Percentiles rank a stretch among this genome's conserved stretches.
Evolutionary conservation across 2,797 vertebrate species (phyloP).

Genomic region (Melanotaenia nigrans): DNA sequence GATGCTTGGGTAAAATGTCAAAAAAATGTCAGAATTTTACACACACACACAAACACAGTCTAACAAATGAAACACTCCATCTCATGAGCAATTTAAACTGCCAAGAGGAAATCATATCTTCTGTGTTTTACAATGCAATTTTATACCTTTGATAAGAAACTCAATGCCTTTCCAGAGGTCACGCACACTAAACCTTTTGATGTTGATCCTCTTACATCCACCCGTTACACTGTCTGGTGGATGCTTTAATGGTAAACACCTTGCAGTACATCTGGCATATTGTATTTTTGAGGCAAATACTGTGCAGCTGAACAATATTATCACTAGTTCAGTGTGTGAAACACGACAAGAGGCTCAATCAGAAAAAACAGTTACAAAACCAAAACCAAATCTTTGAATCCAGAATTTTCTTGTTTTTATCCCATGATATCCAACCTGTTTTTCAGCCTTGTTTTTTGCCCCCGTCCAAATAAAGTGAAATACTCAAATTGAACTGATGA

Average conservation of each 20-base stretch:
- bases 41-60: slow-evolving; percentile 1
- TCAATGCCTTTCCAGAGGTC: slow-evolving; percentile 54
- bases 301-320: slow-evolving; percentile 8
- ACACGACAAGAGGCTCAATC: slow-evolving; percentile 12
- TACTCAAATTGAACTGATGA: slow-evolving; percentile 14
- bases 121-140: slow-evolving; percentile 52
- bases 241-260: slow-evolving; percentile 23
- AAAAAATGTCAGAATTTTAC: slow-evolving; percentile 32
- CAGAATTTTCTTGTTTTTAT: neutral
- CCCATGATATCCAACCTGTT: slow-evolving; percentile 3
- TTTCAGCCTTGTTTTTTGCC: neutral
- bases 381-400: neutral
- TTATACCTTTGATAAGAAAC: slow-evolving; percentile 65
- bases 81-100: slow-evolving; percentile 22
- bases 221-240: slow-evolving; percentile 27
- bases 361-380: slow-evolving; percentile 8
- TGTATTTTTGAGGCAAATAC: slow-evolving; percentile 6
- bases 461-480: slow-evolving; percentile 1
- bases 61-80: slow-evolving; percentile 31
- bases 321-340: neutral
- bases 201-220: slow-evolving; percentile 37
- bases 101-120: slow-evolving; percentile 56
- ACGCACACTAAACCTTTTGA: slow-evolving; percentile 50
- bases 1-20: slow-evolving; percentile 14
- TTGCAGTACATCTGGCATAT: slow-evolving; percentile 7